Percentiles rank a stretch among this genome's conserved stretches.
Conservation (phyloP, 1,140 invertebrate species). For the Diabrotica virgifera region DNA sequence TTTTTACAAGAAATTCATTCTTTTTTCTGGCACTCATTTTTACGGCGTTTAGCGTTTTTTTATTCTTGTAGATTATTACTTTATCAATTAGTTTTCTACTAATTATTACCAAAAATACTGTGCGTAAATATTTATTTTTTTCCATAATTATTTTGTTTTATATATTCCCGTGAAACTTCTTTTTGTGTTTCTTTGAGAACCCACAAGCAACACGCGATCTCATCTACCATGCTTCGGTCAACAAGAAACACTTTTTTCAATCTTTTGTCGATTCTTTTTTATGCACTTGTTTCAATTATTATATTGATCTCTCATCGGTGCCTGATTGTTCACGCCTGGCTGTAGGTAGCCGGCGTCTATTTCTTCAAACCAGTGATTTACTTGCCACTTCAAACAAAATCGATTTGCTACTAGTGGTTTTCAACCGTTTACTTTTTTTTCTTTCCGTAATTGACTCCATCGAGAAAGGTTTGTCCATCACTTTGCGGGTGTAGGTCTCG, state of each 20-base stretch:
- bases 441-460: background rate
- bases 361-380: background rate
- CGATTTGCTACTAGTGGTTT: constrained; percentile 2
- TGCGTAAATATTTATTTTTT: too few relatives aligned
- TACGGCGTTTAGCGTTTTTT: too few relatives aligned
- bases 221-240: background rate
- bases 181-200: background rate
- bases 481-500: background rate
- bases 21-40: too few relatives aligned
- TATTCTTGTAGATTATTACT: too few relatives aligned
- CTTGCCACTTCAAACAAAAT: constrained; percentile 2
- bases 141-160: too few relatives aligned
- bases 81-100: too few relatives aligned
- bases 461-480: background rate
- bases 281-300: background rate
- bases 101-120: too few relatives aligned
- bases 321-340: background rate
- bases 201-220: background rate
- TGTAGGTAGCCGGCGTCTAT: background rate
- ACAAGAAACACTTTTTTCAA: background rate
- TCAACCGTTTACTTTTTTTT: background rate
- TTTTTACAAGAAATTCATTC: too few relatives aligned
- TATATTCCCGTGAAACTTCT: background rate
- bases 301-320: background rate
- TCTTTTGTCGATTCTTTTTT: background rate